Conservation (phyloP, 1,140 invertebrate genomes). For the Aporrectodea caliginosa region DNA sequence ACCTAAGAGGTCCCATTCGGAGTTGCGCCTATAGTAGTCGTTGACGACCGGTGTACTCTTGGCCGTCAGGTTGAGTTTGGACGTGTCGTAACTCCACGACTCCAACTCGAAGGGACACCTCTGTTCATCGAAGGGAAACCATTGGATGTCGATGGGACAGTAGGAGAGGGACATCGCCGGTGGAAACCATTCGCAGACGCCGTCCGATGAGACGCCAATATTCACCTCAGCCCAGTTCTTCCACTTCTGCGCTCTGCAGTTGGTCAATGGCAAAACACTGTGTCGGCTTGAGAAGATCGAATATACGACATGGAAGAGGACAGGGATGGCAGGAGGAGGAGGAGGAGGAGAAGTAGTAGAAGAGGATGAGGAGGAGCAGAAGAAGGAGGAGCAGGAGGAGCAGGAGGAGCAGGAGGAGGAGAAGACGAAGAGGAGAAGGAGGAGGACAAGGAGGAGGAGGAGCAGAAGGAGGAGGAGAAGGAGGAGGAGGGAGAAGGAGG, state of each 20-base stretch:
- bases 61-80: neutral
- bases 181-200: neutral
- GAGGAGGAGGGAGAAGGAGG: too few relatives aligned
- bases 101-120: neutral
- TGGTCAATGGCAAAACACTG: too few relatives aligned
- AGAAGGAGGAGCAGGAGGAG: too few relatives aligned
- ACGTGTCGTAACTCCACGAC: neutral
- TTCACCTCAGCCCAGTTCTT: neutral
- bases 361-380: too few relatives aligned
- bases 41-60: neutral
- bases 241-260: neutral
- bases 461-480: too few relatives aligned
- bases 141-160: neutral
- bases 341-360: too few relatives aligned
- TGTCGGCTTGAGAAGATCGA: too few relatives aligned
- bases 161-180: neutral
- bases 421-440: too few relatives aligned
- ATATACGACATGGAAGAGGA: too few relatives aligned
- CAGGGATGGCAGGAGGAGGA: too few relatives aligned
- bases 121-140: neutral
- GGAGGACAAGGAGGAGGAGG: too few relatives aligned
- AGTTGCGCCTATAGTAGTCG: neutral
- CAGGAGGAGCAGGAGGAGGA: too few relatives aligned
- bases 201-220: neutral
- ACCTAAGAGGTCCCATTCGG: neutral